A percentile compares a stretch with the other conserved stretches of the same genome.
These are phyloP conservation scores for Hymenochirus boettgeri DNA, from an alignment of 2,113 vertebrate genomes.

Conservation along the genomic window DNA sequence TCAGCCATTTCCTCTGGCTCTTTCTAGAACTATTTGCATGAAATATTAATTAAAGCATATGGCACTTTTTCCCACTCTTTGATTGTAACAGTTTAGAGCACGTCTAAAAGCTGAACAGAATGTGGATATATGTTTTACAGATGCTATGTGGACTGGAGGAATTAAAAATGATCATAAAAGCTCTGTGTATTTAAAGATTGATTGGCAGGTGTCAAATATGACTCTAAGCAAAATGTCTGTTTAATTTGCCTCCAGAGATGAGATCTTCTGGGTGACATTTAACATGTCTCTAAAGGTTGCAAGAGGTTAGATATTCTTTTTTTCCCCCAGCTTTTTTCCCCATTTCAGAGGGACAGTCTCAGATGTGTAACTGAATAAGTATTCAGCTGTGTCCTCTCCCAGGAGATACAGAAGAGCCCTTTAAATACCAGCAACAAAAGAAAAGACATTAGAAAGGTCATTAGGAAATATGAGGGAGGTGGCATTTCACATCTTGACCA, in stretches of 20 bases:
- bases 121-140: not conserved
- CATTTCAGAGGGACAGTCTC: slow-evolving; percentile 45
- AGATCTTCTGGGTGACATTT: slow-evolving; percentile 58
- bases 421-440: slow-evolving; percentile 61
- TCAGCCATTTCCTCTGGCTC: not conserved
- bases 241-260: slow-evolving; percentile 54
- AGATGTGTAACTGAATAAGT: slow-evolving; percentile 49
- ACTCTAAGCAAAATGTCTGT: slow-evolving; percentile 2
- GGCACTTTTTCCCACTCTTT: slow-evolving; percentile 20
- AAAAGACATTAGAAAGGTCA: slow-evolving; percentile 54
- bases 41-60: slow-evolving; percentile 40
- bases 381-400: slow-evolving; percentile 47
- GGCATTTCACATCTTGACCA: slow-evolving; percentile 53
- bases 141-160: slow-evolving; percentile 1
- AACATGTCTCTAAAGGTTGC: slow-evolving; percentile 46
- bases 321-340: slow-evolving; percentile 17
- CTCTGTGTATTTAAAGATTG: slow-evolving; percentile 29
- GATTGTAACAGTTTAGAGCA: slow-evolving; percentile 22
- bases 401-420: slow-evolving; percentile 43
- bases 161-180: slow-evolving; percentile 20
- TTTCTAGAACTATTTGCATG: slow-evolving; percentile 24
- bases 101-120: slow-evolving; percentile 10
- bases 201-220: slow-evolving; percentile 58
- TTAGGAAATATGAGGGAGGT: slow-evolving; percentile 52
- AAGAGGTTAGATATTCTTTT: slow-evolving; percentile 43